Conservation (phyloP, 1,140 invertebrate species). For the Agrilus planipennis region DNA sequence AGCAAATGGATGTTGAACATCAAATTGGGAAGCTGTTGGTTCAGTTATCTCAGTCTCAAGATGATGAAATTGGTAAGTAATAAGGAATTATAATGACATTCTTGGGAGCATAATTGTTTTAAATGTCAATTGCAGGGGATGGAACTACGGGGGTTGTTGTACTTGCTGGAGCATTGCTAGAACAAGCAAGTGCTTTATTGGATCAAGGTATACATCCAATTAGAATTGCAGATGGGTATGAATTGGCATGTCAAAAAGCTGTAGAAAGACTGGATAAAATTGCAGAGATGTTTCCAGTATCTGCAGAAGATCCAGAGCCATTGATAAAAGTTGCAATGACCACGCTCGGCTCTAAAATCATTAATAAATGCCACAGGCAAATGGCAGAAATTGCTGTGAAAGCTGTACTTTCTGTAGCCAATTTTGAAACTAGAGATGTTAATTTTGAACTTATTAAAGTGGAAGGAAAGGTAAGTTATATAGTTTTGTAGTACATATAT, state of each 20-base stretch:
- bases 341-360: constrained; percentile 97
- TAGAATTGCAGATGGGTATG: constrained; percentile 97
- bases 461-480: constrained; percentile 69
- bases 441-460: constrained; percentile 99
- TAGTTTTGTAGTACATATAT: not conserved
- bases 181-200: constrained; percentile 86
- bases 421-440: constrained; percentile 88
- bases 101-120: not conserved
- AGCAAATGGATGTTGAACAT: constrained; percentile 98
- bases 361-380: constrained; percentile 83
- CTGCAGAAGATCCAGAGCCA: constrained; percentile 71
- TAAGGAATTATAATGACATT: not conserved
- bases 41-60: constrained; percentile 95
- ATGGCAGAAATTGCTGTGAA: constrained; percentile 99
- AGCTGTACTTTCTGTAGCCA: constrained; percentile 87
- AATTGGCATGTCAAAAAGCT: constrained; percentile 88
- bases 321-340: constrained; percentile 95
- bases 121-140: constrained; percentile 48
- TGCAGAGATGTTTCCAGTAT: constrained; percentile 79
- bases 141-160: constrained; percentile 98
- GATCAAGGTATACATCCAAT: constrained; percentile 99
- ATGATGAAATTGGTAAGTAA: constrained; percentile 82
- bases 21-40: constrained; percentile 98
- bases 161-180: constrained; percentile 73
- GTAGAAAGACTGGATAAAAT: constrained; percentile 80